phyloP scores from a whole-genome alignment of 1,140 invertebrate genomes.

The Drosophila leontia region DNA sequence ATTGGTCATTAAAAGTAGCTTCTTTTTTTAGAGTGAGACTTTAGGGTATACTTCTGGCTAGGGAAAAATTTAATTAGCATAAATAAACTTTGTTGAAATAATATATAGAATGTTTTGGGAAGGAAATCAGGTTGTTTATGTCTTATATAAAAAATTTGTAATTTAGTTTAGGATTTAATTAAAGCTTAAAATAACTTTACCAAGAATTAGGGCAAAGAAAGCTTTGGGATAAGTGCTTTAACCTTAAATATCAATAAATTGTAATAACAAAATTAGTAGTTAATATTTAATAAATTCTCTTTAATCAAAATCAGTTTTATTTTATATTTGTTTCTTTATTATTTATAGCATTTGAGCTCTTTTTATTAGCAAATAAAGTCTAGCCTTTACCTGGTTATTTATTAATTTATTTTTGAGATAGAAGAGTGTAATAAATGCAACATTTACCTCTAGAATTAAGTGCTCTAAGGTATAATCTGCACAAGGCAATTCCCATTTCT shows the following conservation, averaged over 20 bases:
- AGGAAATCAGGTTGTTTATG: not conserved
- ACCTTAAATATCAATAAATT: not conserved
- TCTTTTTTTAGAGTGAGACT: not conserved
- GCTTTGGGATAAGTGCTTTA: not conserved
- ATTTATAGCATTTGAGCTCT: too few relatives aligned
- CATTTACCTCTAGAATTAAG: not conserved
- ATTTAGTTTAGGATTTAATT: not conserved
- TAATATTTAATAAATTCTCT: not conserved
- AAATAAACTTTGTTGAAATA: conserved; percentile 11
- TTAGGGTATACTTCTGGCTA: not conserved
- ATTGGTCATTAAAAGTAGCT: not conserved
- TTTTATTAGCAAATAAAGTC: not conserved
- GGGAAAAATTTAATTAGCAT: not conserved
- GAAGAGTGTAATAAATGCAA: too few relatives aligned
- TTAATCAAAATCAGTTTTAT: not conserved
- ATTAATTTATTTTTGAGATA: not conserved
- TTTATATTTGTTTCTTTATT: not conserved
- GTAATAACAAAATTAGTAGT: not conserved
- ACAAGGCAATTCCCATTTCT: not conserved
- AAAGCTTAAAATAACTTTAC: not conserved
- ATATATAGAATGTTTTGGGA: not conserved
- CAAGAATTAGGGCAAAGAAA: too few relatives aligned
- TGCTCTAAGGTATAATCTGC: not conserved
- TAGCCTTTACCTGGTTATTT: not conserved
- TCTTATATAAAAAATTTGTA: not conserved